Percentiles rank a stretch among this genome's conserved stretches.
phyloP scores from a whole-genome alignment of 2,113 vertebrate genomes.

The Hemiscyllium ocellatum region DNA sequence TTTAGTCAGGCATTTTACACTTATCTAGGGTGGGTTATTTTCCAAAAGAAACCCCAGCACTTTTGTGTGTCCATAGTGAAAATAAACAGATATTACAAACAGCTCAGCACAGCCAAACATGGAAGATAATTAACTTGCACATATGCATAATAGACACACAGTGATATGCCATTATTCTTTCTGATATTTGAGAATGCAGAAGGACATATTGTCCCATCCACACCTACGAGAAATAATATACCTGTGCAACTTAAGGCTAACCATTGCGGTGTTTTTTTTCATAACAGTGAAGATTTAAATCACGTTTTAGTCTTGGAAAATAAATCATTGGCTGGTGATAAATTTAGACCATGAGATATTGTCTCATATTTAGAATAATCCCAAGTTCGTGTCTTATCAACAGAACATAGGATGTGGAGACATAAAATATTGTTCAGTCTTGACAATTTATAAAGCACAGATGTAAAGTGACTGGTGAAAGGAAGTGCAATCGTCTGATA shows the following conservation, averaged over 20 bases:
- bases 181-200: background rate
- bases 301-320: background rate
- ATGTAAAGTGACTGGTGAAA: background rate
- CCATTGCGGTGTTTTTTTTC: background rate
- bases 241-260: background rate
- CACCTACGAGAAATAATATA: background rate
- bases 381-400: background rate
- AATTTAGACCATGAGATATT: background rate
- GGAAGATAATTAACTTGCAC: background rate
- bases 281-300: background rate
- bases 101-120: background rate
- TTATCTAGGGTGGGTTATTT: background rate
- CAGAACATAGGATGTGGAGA: background rate
- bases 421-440: background rate
- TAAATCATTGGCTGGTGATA: background rate
- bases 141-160: background rate
- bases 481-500: background rate
- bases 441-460: background rate
- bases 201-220: background rate
- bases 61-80: background rate
- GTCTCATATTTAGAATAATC: background rate
- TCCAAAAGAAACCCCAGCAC: background rate
- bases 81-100: background rate
- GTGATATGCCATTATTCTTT: background rate
- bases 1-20: background rate